phyloP scores from a whole-genome alignment of 1,140 invertebrate species.

The Oppia nitens region DNA sequence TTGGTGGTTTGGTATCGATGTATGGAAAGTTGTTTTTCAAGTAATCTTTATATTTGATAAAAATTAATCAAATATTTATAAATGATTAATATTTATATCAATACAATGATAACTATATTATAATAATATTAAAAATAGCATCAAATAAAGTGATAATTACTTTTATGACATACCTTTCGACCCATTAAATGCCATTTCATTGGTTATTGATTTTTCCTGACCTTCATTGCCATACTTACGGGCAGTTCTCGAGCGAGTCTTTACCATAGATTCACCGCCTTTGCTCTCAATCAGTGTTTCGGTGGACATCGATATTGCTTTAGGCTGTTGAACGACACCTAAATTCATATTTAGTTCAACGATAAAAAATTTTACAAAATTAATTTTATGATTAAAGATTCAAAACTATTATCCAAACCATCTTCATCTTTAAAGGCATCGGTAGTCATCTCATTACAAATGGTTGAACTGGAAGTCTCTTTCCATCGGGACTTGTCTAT shows the following conservation, averaged over 20 bases:
- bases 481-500: background rate
- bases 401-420: background rate
- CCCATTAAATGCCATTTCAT: background rate
- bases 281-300: background rate
- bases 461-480: conserved; percentile 2
- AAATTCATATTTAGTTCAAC: too few species aligned
- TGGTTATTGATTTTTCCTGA: background rate
- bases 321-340: background rate
- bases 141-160: too few species aligned
- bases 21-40: background rate
- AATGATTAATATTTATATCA: too few species aligned
- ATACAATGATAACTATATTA: too few species aligned
- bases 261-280: background rate
- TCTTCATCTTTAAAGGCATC: background rate
- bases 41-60: too few species aligned
- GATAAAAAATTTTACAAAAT: too few species aligned
- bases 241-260: background rate
- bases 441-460: conserved; percentile 3
- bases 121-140: too few species aligned
- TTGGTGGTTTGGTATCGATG: background rate
- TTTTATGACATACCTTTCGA: background rate
- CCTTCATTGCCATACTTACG: background rate
- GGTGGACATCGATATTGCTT: background rate
- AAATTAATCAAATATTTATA: too few species aligned
- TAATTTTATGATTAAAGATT: background rate